A percentile compares a stretch with the other conserved stretches of the same genome.
These are phyloP conservation scores for Euphysa ruthae DNA, from an alignment of 30 jellyfish, hydroid and myxozoan species.

Conservation along the genomic window DNA sequence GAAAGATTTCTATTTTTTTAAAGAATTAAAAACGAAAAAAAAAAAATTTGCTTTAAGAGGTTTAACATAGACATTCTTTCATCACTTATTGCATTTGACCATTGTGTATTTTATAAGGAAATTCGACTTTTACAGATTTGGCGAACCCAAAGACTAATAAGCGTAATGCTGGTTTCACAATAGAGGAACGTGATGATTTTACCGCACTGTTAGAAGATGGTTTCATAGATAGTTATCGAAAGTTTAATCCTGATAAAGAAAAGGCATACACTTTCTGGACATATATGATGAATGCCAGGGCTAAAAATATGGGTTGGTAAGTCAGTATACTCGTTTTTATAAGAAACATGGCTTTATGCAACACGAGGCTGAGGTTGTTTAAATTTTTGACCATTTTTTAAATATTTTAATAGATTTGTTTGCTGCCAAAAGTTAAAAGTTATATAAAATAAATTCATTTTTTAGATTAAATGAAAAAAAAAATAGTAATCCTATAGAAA, in stretches of 20 bases:
- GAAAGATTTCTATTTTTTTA: no score
- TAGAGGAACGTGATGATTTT: constrained; percentile 81
- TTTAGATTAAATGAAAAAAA: no score
- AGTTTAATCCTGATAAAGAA: constrained; percentile 51
- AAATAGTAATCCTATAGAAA: no score
- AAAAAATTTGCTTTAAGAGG: no score
- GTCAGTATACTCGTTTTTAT: constrained; percentile 4
- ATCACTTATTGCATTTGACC: no score
- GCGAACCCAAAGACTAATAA: constrained; percentile 90
- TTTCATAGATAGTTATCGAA: constrained; percentile 67
- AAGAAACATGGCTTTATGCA: not conserved
- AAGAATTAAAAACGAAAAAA: no score
- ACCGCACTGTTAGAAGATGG: constrained; percentile 76
- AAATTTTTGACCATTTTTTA: not conserved
- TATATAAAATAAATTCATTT: no score
- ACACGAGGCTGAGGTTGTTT: not conserved
- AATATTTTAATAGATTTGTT: not conserved
- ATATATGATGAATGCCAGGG: constrained; percentile 85
- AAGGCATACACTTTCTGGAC: constrained; percentile 92
- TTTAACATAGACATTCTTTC: no score
- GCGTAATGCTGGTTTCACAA: constrained; percentile 91
- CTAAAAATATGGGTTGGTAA: constrained; percentile 88
- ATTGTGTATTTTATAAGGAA: no score
- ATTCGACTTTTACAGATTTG: constrained; percentile 68
- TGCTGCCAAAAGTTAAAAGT: no score